Evolutionary conservation across 2,888 invertebrate genomes (phyloP).

Genomic region (Dastarcus helophoroides): DNA sequence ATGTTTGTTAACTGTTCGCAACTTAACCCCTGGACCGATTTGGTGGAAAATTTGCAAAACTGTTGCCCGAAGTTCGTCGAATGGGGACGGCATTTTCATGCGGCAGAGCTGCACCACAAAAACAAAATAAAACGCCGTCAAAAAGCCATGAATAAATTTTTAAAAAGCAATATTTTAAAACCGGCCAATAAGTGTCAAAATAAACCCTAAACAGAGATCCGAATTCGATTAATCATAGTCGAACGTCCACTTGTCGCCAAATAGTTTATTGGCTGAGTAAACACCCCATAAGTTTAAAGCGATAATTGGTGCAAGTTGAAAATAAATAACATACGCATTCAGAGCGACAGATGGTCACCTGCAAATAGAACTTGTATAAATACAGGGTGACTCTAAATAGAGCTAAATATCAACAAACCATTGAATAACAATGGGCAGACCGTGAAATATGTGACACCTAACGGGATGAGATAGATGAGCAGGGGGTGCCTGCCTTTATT

Average conservation of each 20-base stretch:
- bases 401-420: constrained; percentile 28
- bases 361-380: constrained; percentile 27
- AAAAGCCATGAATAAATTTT: no score
- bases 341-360: constrained; percentile 25
- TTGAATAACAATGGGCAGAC: constrained; percentile 25
- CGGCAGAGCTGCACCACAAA: no score
- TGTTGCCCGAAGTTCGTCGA: no score
- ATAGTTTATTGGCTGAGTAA: constrained; percentile 1
- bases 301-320: constrained; percentile 21
- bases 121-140: no score
- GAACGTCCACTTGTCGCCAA: neutral
- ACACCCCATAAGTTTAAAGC: constrained; percentile 11
- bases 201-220: neutral
- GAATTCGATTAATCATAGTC: neutral
- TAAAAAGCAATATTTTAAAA: no score
- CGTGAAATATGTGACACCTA: constrained; percentile 21
- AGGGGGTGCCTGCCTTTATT: constrained; percentile 1
- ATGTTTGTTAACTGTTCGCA: no score
- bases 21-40: no score
- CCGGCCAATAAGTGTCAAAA: constrained; percentile 1
- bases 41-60: no score
- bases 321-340: constrained; percentile 16
- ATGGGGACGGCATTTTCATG: no score
- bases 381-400: constrained; percentile 24
- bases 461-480: constrained; percentile 18